Percentiles rank a stretch among this genome's conserved stretches.
Evolutionary conservation across 2,797 vertebrate species (phyloP).

Genomic region (Cyclopterus lumpus): DNA sequence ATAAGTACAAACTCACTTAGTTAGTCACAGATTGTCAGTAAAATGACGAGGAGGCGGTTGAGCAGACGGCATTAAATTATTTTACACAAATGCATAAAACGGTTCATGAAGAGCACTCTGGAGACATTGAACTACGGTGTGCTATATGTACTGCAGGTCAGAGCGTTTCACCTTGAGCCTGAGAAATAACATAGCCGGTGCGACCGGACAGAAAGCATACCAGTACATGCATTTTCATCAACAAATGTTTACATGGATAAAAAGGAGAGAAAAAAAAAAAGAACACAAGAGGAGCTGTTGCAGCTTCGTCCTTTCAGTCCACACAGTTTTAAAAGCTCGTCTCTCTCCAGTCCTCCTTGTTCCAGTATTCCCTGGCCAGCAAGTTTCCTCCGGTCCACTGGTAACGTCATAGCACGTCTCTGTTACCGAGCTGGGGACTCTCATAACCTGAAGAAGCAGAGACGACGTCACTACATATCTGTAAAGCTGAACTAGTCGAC

Average conservation of each 20-base stretch:
- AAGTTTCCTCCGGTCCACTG: conserved; percentile 38
- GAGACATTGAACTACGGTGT: conserved; percentile 53
- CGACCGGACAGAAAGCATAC: conserved; percentile 64
- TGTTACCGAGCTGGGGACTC: conserved; percentile 73
- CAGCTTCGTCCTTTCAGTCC: conserved; percentile 29
- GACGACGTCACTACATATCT: neutral
- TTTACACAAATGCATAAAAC: conserved; percentile 59
- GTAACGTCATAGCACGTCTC: conserved; percentile 80
- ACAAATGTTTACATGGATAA: conserved; percentile 50
- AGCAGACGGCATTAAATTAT: conserved; percentile 38
- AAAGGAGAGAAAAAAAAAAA: conserved; percentile 8
- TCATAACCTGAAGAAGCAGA: conserved; percentile 72
- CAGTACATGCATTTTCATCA: conserved; percentile 72
- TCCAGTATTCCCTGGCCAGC: conserved; percentile 52
- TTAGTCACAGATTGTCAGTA: conserved; percentile 80
- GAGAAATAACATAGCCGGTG: conserved; percentile 67
- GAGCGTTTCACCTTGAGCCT: conserved; percentile 54
- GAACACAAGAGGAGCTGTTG: conserved; percentile 20
- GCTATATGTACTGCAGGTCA: conserved; percentile 41
- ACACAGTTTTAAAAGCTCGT: conserved; percentile 70
- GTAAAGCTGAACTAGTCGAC: neutral
- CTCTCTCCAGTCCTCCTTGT: conserved; percentile 70
- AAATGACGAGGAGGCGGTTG: conserved; percentile 47
- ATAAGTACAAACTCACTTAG: conserved; percentile 72
- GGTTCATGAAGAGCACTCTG: conserved; percentile 38